Evolutionary conservation across 2,888 invertebrate species (phyloP).

Genomic region (Dendrolimus houi): DNA sequence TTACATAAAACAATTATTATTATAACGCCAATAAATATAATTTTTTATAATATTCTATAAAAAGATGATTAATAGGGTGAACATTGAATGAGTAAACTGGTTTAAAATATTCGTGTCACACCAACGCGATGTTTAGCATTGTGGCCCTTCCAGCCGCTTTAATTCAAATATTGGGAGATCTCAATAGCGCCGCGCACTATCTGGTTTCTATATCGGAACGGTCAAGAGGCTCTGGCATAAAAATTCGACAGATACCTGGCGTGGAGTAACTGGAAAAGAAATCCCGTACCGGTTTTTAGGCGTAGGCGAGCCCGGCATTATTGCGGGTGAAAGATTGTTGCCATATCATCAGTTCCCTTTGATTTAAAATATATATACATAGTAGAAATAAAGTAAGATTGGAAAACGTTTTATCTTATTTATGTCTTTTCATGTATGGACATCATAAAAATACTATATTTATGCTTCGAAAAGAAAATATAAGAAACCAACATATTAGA

Average conservation of each 20-base stretch:
- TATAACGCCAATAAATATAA: too few species aligned
- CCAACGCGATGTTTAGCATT: neutral
- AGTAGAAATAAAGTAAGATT: neutral
- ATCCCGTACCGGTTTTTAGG: slow-evolving; percentile 30
- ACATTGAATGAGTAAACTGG: neutral
- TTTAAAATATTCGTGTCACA: neutral
- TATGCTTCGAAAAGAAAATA: too few species aligned
- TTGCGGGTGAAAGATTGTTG: neutral
- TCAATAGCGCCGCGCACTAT: slow-evolving; percentile 37
- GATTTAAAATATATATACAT: neutral
- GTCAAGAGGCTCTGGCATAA: slow-evolving; percentile 38
- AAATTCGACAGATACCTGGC: slow-evolving; percentile 40
- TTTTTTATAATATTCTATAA: neutral
- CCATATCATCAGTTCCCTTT: neutral
- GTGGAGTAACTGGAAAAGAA: slow-evolving; percentile 5
- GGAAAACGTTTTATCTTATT: too few species aligned
- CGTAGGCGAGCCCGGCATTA: neutral
- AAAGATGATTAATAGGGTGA: neutral
- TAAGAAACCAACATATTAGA: too few species aligned
- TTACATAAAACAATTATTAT: too few species aligned
- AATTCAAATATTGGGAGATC: slow-evolving; percentile 21
- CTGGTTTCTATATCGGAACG: slow-evolving; percentile 50
- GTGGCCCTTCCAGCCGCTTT: slow-evolving; percentile 24
- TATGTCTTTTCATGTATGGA: too few species aligned
- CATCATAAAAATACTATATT: too few species aligned